Evolutionary conservation across 2,113 vertebrate species (phyloP).

Genomic region (Amphiprion ocellaris): DNA sequence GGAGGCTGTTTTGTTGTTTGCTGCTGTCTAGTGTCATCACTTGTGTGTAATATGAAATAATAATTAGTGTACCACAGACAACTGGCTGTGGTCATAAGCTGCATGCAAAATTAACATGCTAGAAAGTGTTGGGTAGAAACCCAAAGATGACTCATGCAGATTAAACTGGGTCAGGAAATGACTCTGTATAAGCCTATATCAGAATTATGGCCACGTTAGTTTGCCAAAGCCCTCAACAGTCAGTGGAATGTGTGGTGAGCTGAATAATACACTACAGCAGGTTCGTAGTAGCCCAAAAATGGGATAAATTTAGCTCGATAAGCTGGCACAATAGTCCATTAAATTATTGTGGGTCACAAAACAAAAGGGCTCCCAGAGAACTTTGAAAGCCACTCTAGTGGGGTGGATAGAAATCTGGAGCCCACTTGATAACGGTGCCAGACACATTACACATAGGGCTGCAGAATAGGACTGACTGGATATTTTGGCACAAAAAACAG

Average conservation of each 20-base stretch:
- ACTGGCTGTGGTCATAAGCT: slow-evolving; percentile 47
- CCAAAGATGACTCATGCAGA: slow-evolving; percentile 54
- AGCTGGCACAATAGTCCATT: slow-evolving; percentile 61
- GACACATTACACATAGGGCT: slow-evolving; percentile 59
- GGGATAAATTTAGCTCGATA: slow-evolving; percentile 51
- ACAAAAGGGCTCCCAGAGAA: slow-evolving; percentile 68
- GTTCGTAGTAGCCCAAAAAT: slow-evolving; percentile 61
- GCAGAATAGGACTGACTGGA: slow-evolving; percentile 47
- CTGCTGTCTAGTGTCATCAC: slow-evolving; percentile 40
- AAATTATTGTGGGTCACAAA: slow-evolving; percentile 73
- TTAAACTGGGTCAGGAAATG: slow-evolving; percentile 67
- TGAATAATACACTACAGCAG: slow-evolving; percentile 54
- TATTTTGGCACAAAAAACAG: slow-evolving; percentile 54
- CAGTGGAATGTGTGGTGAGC: slow-evolving; percentile 34
- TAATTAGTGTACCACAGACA: slow-evolving; percentile 52
- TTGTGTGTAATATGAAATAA: slow-evolving; percentile 44
- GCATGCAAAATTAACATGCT: slow-evolving; percentile 45
- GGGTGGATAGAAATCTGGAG: slow-evolving; percentile 67
- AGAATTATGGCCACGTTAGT: slow-evolving; percentile 43
- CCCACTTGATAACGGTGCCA: slow-evolving; percentile 63
- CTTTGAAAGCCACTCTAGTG: slow-evolving; percentile 67
- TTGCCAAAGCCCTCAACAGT: slow-evolving; percentile 41
- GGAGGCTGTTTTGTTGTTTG: slow-evolving; percentile 39
- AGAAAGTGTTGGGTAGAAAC: slow-evolving; percentile 45
- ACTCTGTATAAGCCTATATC: slow-evolving; percentile 48